phyloP scores from a whole-genome alignment of 2,888 invertebrate species.

The Neoitamus cyanurus region DNA sequence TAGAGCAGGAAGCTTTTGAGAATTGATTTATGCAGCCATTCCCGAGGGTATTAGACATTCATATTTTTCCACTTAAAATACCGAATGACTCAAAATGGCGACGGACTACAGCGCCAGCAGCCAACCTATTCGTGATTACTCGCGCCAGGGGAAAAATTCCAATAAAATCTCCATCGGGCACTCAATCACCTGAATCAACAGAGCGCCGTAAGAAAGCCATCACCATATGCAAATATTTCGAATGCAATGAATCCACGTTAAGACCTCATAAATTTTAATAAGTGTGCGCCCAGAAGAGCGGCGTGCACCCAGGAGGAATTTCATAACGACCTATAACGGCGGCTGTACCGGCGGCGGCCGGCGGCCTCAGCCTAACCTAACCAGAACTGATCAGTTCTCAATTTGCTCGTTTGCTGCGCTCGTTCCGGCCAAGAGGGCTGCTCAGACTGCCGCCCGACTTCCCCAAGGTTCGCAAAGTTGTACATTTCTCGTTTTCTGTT shows the following conservation, averaged over 20 bases:
- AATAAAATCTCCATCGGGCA: conserved; percentile 31
- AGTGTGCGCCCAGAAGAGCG: conserved; percentile 22
- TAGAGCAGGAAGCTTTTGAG: background rate
- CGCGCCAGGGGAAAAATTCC: background rate
- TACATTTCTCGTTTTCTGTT: background rate
- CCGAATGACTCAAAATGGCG: background rate
- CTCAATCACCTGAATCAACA: conserved; percentile 40
- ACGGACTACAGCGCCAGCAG: background rate
- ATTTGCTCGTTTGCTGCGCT: conserved; percentile 16
- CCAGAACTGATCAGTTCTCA: conserved; percentile 37
- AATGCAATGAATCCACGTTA: conserved; percentile 38
- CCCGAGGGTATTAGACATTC: background rate
- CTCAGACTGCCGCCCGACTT: background rate
- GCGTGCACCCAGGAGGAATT: conserved; percentile 32
- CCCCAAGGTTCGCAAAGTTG: background rate
- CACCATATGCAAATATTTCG: conserved; percentile 31
- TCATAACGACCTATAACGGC: conserved; percentile 29
- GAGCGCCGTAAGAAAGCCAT: conserved; percentile 34
- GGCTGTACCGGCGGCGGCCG: background rate
- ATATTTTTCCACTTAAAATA: background rate
- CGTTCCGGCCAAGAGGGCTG: background rate
- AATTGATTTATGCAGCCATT: background rate
- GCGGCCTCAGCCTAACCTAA: background rate
- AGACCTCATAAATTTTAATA: conserved; percentile 42
- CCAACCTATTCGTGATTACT: background rate